These are phyloP conservation scores for Listronotus oregonensis DNA, from an alignment of 1,140 invertebrate species.

Conservation along the genomic window DNA sequence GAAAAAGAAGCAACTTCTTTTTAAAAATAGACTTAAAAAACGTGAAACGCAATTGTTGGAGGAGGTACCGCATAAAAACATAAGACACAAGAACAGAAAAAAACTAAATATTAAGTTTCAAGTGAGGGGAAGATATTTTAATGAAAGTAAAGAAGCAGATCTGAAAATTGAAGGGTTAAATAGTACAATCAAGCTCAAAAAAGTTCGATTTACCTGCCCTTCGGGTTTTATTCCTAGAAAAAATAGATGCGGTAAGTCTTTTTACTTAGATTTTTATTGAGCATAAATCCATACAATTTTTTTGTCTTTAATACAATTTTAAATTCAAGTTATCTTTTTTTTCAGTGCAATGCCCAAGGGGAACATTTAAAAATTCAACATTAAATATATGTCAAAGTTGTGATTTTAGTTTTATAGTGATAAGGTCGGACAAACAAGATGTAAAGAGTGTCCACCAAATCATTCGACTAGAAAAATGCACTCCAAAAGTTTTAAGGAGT, in stretches of 20 bases:
- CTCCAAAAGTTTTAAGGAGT: slow-evolving; percentile 62
- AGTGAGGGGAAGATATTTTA: slow-evolving; percentile 36
- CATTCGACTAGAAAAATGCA: slow-evolving; percentile 64
- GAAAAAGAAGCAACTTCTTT: slow-evolving; percentile 19
- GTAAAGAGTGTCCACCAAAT: slow-evolving; percentile 64
- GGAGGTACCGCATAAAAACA: slow-evolving; percentile 35
- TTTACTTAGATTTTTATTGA: no score
- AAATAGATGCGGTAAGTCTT: slow-evolving; percentile 51
- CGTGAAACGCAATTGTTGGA: background rate
- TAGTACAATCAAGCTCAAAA: slow-evolving; percentile 38
- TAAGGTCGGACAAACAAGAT: slow-evolving; percentile 60
- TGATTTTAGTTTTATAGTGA: slow-evolving; percentile 66
- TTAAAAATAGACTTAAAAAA: background rate
- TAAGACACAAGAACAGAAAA: slow-evolving; percentile 33
- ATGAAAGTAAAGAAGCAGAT: slow-evolving; percentile 18
- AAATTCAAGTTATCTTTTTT: slow-evolving; percentile 9
- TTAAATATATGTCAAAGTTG: slow-evolving; percentile 63
- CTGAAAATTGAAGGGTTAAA: slow-evolving; percentile 30
- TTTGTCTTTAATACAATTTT: no score
- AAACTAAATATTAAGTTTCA: slow-evolving; percentile 47
- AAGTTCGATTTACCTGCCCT: slow-evolving; percentile 44
- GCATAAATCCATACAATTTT: no score
- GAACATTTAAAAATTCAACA: slow-evolving; percentile 67
- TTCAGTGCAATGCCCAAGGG: slow-evolving; percentile 67
- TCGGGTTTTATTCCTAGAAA: slow-evolving; percentile 47